Evolutionary conservation across 2,888 invertebrate species (phyloP).

Genomic region (Ichneumoninae sp.): DNA sequence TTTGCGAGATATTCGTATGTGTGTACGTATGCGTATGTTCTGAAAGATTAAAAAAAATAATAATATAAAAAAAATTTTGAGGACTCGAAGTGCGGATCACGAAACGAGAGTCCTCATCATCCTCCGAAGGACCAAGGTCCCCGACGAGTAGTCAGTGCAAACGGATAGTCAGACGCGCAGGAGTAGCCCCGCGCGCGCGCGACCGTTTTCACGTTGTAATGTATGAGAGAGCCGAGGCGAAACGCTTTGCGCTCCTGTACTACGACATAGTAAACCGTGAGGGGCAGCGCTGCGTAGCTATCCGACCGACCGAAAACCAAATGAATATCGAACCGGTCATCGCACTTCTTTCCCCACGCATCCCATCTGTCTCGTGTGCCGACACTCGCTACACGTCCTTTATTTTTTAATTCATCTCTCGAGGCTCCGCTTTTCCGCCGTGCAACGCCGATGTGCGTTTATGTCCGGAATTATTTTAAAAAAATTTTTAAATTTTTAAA

Average conservation of each 20-base stretch:
- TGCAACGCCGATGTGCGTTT: constrained; percentile 6
- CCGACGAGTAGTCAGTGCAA: constrained; percentile 33
- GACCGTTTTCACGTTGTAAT: constrained; percentile 9
- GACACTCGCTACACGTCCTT: not conserved
- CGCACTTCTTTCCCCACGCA: constrained; percentile 51
- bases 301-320: constrained; percentile 17
- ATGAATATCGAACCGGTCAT: constrained; percentile 41
- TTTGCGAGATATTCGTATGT: constrained; percentile 2
- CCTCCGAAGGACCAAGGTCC: constrained; percentile 36
- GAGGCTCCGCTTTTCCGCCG: not conserved
- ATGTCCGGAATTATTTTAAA: not conserved
- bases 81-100: not conserved
- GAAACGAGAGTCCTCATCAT: constrained; percentile 18
- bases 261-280: constrained; percentile 35
- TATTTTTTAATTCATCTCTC: not conserved
- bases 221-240: constrained; percentile 19
- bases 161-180: constrained; percentile 57
- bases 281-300: constrained; percentile 44
- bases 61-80: not conserved
- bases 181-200: constrained; percentile 32
- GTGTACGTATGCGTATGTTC: not conserved
- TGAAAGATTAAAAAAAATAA: not conserved
- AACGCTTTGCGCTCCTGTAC: constrained; percentile 29
- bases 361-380: constrained; percentile 9
- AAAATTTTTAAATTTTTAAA: not conserved